Evolutionary conservation across 2,888 invertebrate genomes (phyloP), one percentile per base, ranked within the genome.

Genomic region (Epinotia demarniana): DNA sequence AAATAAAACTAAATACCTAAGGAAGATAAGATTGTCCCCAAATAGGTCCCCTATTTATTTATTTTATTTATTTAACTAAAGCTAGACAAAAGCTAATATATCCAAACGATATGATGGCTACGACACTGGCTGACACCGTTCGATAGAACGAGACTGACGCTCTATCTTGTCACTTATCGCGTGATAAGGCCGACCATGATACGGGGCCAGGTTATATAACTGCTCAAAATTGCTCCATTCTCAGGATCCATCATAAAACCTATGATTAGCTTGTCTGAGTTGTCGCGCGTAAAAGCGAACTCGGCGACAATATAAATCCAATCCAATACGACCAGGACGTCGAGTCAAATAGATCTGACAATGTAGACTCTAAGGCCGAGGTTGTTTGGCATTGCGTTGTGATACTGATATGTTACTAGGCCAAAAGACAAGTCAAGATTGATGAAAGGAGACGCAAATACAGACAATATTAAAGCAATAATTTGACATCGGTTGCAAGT

Each of bases 401-500:
- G 49, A 49, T 49, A 49, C 49, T 5, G 16, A 49, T 49, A 49
- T 49, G 49, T 16, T 49, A 49, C 53, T 53, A 53, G n/a, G n/a
- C n/a, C n/a, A 53, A n/a, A 53, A n/a, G 53, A 53, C n/a, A 53
- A 53, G n/a, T n/a, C n/a, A 53, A 53, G 53, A 53, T 53, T 53
- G n/a, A 5, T 53, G 5, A 53, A n/a, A 53, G 53, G n/a, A 53
- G 53, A n/a, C n/a, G 53, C 53, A 53, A 53, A 53, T 53, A 16
- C 1, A 13, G 49, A 6, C 16, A 13, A 3, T 5, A 53, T 1
- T 53, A 46, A 3, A 46, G 12, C 46, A 46, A 46, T 46, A 13
- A 46, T 46, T 46, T 46, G 46, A 8, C 39, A 39, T 39, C 39
- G 39, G 39, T 39, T 8, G 39, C 9, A 9, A 39, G 9, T 39